Evolutionary conservation across 1,140 invertebrate genomes (phyloP), one percentile per base, ranked within the genome.

Genomic region (Magallana ariakensis): DNA sequence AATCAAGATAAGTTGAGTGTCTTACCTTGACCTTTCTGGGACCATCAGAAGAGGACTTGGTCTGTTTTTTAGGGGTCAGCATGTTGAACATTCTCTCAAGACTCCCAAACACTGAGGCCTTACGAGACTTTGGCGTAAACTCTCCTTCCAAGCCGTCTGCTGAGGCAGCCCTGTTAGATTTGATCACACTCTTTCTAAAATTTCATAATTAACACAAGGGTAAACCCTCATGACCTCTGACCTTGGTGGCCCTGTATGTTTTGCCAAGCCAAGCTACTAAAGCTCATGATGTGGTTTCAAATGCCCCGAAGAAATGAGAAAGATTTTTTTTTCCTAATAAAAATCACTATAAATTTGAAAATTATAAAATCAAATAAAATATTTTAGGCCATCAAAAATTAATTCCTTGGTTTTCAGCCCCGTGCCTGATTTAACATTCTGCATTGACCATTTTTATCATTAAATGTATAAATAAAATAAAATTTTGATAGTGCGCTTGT

Each of bases 1-100:
- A 11, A 4, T 58, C 57, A 58, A 58, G 57, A 58, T n/a, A 60
- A 60, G 1, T 15, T 66, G 62, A 56, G 7, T 22, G 9, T 85
- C 87, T 87, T 83, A 94, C 94, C 92, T 94, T 94, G 16, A 94
- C 94, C 91, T 94, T 95, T 83, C 94, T 92, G 9, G 94, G 94
- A 10, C 92, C 93, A 57, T 93, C 94, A 57, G 86, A 86, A 5
- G 90, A 88, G n/a, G 90, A 90, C 15, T 94, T 94, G 26, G 94
- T 94, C 81, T 93, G 90, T 92, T 96, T 96, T 89, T 95, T 95
- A 0, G 97, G 97, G 13, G 97, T 97, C 1, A 97, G 93, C 90
- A 97, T 96, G 87, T 96, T 96, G 87, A 96, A 95, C 58, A 97
- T 96, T 87, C 96, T 95, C 93, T 97, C 97, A 62, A 97, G 95